Evolutionary conservation across 2,113 vertebrate genomes (phyloP).

Genomic region (Hydrolagus affinis): DNA sequence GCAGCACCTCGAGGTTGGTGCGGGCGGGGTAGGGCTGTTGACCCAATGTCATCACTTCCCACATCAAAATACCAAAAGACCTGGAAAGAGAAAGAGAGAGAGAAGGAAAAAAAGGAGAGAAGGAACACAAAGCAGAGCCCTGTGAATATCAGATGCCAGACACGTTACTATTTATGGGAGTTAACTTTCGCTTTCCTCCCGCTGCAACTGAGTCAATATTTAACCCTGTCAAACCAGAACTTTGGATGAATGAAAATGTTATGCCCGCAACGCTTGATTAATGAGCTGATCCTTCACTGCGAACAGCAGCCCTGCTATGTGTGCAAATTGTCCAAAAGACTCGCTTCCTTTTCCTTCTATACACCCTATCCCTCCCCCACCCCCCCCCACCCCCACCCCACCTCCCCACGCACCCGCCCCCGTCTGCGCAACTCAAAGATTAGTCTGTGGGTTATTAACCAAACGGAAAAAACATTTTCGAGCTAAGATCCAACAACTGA

Average conservation of each 20-base stretch:
- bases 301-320: not conserved
- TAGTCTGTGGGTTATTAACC: no score
- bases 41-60: not conserved
- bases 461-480: no score
- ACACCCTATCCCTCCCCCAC: not conserved
- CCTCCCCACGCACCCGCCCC: not conserved
- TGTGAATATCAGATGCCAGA: not conserved
- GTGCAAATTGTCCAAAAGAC: not conserved
- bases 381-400: not conserved
- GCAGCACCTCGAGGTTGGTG: slow-evolving; percentile 21
- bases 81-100: not conserved
- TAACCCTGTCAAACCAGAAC: not conserved
- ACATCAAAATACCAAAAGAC: slow-evolving; percentile 14
- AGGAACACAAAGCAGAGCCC: not conserved
- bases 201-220: not conserved
- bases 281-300: not conserved
- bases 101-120: not conserved
- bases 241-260: no score
- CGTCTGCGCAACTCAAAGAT: no score
- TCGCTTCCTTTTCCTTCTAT: not conserved
- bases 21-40: not conserved
- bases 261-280: not conserved
- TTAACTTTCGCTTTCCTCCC: not conserved
- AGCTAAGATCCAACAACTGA: no score
- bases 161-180: not conserved